Conservation (phyloP, 2,797 vertebrate species). For the Xenentodon cancila region DNA sequence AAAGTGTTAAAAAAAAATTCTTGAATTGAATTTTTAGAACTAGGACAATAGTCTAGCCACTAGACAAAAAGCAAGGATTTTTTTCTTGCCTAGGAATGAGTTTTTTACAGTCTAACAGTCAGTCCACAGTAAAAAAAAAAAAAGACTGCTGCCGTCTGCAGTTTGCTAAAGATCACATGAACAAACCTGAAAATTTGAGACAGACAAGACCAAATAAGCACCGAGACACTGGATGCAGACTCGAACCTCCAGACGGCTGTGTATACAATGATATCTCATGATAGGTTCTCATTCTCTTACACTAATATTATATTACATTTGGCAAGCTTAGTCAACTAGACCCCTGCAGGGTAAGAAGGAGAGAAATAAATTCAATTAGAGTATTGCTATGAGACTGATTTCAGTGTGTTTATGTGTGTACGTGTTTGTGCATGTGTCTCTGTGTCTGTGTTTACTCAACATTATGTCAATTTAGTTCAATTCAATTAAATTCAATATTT, state of each 20-base stretch:
- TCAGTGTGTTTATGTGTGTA: too few species aligned
- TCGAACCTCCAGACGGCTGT: too few species aligned
- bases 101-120: too few species aligned
- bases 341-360: slow-evolving; percentile 20
- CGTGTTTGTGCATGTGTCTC: not conserved
- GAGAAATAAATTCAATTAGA: slow-evolving; percentile 54
- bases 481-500: too few species aligned
- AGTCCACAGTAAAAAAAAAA: too few species aligned
- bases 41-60: too few species aligned
- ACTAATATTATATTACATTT: slow-evolving; percentile 7
- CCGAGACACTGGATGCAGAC: not conserved
- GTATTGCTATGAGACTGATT: slow-evolving; percentile 49
- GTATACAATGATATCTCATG: too few species aligned
- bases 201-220: not conserved
- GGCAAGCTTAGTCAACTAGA: slow-evolving; percentile 46
- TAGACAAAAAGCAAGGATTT: too few species aligned
- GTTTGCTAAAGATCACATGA: not conserved
- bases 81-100: too few species aligned
- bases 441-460: not conserved
- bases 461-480: too few species aligned
- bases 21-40: too few species aligned
- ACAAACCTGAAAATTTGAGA: not conserved
- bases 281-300: not conserved
- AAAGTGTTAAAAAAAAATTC: too few species aligned
- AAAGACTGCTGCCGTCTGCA: not conserved